Evolutionary conservation across 2,888 invertebrate species (phyloP).

Genomic region (Eurois occulta): DNA sequence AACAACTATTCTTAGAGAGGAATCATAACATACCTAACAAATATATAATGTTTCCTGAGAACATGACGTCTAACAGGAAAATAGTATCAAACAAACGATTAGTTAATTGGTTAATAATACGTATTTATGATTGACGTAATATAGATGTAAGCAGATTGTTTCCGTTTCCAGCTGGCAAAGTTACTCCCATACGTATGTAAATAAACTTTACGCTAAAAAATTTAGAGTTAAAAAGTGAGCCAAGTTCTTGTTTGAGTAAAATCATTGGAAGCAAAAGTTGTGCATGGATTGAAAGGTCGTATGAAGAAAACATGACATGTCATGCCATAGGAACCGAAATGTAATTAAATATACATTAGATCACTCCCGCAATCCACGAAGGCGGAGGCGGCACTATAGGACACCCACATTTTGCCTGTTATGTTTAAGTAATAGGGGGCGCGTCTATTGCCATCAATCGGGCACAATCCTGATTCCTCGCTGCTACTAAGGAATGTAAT

Average conservation of each 20-base stretch:
- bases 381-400: not conserved
- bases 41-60: not conserved
- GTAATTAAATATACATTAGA: not conserved
- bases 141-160: constrained; percentile 38
- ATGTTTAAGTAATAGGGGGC: not conserved
- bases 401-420: not conserved
- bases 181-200: constrained; percentile 22
- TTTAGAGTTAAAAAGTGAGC: not conserved
- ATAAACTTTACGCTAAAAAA: constrained; percentile 24
- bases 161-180: constrained; percentile 33
- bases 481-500: not conserved
- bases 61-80: constrained; percentile 35
- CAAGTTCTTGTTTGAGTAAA: constrained; percentile 20
- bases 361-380: not conserved
- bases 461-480: not conserved
- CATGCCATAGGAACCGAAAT: not conserved
- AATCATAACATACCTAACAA: not conserved
- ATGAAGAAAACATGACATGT: not conserved
- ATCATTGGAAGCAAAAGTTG: not conserved
- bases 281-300: not conserved
- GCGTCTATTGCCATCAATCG: not conserved
- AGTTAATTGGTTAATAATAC: constrained; percentile 25
- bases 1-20: constrained; percentile 12
- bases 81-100: constrained; percentile 11
- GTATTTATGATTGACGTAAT: constrained; percentile 41